phyloP scores from a whole-genome alignment of 2,113 vertebrate species.

The Phyllostomus discolor region DNA sequence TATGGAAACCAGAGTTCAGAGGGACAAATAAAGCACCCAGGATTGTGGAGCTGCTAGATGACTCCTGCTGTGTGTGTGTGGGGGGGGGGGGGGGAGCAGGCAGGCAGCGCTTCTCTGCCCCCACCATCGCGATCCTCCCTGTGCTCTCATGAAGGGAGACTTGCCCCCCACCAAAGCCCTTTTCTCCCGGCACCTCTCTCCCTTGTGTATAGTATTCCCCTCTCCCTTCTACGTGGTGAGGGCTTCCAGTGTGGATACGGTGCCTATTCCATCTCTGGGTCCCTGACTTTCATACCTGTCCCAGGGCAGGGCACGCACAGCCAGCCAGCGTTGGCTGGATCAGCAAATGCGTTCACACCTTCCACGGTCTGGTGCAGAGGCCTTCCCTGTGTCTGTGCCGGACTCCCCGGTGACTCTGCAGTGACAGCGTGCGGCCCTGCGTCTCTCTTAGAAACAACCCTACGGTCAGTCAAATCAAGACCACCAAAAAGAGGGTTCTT shows the following conservation, averaged over 20 bases:
- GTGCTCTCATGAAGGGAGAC: neutral
- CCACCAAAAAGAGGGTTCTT: neutral
- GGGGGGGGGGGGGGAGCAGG: fast-evolving
- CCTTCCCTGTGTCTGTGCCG: neutral
- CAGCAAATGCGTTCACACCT: neutral
- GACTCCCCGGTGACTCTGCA: neutral
- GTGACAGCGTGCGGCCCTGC: neutral
- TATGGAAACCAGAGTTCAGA: neutral
- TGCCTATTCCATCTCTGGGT: neutral
- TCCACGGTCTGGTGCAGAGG: neutral
- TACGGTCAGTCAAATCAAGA: neutral
- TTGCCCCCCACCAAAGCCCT: fast-evolving
- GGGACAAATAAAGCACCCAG: too few relatives aligned
- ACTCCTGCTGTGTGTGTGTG: too few relatives aligned
- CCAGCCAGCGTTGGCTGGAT: neutral
- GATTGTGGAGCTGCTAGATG: neutral
- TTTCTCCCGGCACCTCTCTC: neutral
- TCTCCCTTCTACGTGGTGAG: neutral
- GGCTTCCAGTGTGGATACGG: neutral
- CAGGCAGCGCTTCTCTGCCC: fast-evolving
- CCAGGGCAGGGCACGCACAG: neutral
- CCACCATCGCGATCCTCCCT: neutral
- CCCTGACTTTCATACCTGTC: neutral
- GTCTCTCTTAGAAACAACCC: neutral
- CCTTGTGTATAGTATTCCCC: neutral